Conservation (phyloP, 2,797 vertebrate species). For the Arvicola amphibius region DNA sequence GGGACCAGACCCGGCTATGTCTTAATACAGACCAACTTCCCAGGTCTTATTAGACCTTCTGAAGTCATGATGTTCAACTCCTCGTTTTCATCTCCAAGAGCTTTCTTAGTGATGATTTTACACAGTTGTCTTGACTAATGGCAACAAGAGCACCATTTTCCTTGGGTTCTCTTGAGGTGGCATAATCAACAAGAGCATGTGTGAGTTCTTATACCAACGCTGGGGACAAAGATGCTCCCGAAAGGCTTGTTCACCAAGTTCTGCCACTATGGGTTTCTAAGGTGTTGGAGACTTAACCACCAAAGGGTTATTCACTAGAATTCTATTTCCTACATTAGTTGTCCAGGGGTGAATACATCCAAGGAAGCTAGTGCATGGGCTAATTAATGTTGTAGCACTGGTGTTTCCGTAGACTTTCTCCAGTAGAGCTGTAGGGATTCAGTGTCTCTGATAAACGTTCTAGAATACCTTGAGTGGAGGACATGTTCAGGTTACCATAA, state of each 20-base stretch:
- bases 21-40: background rate
- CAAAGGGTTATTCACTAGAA: background rate
- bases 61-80: background rate
- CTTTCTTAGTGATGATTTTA: background rate
- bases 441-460: background rate
- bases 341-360: background rate
- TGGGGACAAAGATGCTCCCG: background rate
- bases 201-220: background rate
- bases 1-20: background rate
- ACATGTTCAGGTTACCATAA: background rate
- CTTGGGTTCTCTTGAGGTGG: background rate
- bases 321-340: background rate
- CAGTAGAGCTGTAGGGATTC: background rate
- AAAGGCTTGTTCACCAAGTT: background rate
- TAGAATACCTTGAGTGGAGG: too few species aligned
- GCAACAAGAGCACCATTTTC: background rate
- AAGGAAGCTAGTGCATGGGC: background rate
- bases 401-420: background rate
- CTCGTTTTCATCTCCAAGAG: background rate
- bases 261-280: background rate
- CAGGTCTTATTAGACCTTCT: background rate
- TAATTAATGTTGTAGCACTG: background rate
- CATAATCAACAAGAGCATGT: background rate
- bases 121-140: background rate
- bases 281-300: background rate